These are phyloP conservation scores for Baryphthengus martii DNA, from an alignment of 2,113 vertebrate species.

Conservation along the genomic window DNA sequence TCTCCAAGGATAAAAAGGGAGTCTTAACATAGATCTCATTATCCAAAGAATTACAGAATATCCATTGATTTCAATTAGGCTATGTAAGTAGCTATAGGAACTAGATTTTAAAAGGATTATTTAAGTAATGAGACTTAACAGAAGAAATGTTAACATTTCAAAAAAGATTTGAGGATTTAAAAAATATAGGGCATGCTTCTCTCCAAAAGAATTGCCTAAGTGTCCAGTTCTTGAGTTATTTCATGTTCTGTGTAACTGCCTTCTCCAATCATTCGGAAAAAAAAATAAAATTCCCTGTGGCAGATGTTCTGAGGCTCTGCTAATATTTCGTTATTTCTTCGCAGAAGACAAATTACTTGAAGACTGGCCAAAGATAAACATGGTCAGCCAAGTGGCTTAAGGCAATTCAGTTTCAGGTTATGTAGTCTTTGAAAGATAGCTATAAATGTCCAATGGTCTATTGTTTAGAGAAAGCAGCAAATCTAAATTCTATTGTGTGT, in stretches of 20 bases:
- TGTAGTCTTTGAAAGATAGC: background rate
- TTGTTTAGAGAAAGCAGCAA: background rate
- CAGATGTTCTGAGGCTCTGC: background rate
- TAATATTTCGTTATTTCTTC: background rate
- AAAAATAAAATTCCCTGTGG: background rate
- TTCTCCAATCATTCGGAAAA: background rate
- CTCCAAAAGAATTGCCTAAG: background rate
- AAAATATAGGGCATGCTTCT: background rate
- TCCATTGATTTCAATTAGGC: background rate
- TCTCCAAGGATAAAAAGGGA: background rate
- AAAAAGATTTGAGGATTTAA: background rate
- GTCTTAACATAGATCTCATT: background rate
- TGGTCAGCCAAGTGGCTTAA: background rate
- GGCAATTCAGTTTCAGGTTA: background rate
- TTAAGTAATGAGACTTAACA: background rate
- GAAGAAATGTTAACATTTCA: background rate
- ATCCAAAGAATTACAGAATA: background rate
- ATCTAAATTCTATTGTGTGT: background rate
- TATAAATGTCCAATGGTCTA: background rate
- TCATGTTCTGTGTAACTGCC: background rate
- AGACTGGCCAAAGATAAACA: background rate
- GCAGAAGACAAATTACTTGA: background rate
- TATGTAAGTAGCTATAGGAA: background rate
- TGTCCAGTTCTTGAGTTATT: background rate
- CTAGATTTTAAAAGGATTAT: background rate